Conservation (phyloP, 2,113 vertebrate genomes). For the Platichthys flesus region DNA sequence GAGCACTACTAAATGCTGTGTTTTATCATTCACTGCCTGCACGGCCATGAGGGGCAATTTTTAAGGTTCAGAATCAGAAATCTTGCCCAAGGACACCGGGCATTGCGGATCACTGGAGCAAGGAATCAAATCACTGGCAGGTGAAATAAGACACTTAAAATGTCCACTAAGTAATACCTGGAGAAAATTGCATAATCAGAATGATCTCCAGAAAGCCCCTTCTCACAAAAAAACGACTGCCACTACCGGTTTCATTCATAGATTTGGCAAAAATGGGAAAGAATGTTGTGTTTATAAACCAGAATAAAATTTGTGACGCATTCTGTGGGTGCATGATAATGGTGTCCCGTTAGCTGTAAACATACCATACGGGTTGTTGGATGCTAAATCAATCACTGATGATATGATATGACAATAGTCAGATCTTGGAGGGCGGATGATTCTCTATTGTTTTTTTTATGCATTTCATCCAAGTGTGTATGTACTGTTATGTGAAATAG, state of each 20-base stretch:
- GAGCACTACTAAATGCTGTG: too few relatives aligned
- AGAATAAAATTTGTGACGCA: not conserved
- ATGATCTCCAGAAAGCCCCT: not conserved
- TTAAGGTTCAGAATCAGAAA: too few relatives aligned
- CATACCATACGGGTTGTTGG: not conserved
- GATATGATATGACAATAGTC: not conserved
- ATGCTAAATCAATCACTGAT: not conserved
- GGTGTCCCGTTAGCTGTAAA: too few relatives aligned
- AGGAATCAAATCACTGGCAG: too few relatives aligned
- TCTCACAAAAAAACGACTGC: not conserved
- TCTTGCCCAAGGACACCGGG: too few relatives aligned
- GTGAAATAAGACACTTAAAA: not conserved
- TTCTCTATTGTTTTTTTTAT: not conserved
- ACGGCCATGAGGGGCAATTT: not conserved
- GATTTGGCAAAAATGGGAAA: not conserved
- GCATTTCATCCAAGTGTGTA: not conserved
- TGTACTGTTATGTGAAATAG: not conserved
- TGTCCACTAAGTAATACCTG: not conserved
- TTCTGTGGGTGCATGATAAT: too few relatives aligned
- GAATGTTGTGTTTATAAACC: not conserved
- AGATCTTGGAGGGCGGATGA: not conserved
- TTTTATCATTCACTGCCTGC: too few relatives aligned
- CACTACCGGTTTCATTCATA: not conserved
- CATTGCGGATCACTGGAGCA: too few relatives aligned
- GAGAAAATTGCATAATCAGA: not conserved